Base-by-base conservation (phyloP, 92 coral and sea anemone genomes). In the Plumapathes pennacea region DNA sequence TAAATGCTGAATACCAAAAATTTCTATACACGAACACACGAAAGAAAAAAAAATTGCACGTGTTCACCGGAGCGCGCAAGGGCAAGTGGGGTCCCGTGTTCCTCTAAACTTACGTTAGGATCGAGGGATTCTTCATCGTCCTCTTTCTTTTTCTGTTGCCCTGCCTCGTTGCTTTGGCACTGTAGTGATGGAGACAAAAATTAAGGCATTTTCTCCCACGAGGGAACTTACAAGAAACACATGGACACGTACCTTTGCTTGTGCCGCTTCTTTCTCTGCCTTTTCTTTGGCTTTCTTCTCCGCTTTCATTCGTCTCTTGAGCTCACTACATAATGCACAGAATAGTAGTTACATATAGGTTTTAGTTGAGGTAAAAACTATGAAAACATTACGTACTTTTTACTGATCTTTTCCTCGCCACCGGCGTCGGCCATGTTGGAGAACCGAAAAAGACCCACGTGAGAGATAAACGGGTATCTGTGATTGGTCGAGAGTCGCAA, bases 271-370 rank as follows among this genome's bases (percentile, higher is more conserved):
- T 54, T 94, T 94, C 2, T 83, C 94, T 25, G 80, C 96, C 37
- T 94, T 94, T 60, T 94, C 99, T 60, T 88, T 88, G 17, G 96
- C 99, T 51, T 94, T 94, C 69, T 88, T 76, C 64, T 94, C 96
- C 1, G 96, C 96, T 67, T 94, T 94, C 48, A 75, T 54, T 25
- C 99, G 85, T 23, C 99, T 76, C 76, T 94, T 94, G 0, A 76
- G 56, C 72, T 94, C 99, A 68, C 99, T 94, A 65, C 10, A 26
- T 54, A 22, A 14, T 50, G 30, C 10, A 59, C 15, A 20, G 5
- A 23, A 7, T 12, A 52, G 72, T 10, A 15, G 4, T 19, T 22
- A 14, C 15, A 14, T 56, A 19, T 36, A 3, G 13, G 10, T 21
- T 7, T 42, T 8, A 36, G 34, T 28, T 26, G n/a, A 15, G 14